Conservation (phyloP, 1,140 invertebrate genomes). For the Sesamia nonagrioides region DNA sequence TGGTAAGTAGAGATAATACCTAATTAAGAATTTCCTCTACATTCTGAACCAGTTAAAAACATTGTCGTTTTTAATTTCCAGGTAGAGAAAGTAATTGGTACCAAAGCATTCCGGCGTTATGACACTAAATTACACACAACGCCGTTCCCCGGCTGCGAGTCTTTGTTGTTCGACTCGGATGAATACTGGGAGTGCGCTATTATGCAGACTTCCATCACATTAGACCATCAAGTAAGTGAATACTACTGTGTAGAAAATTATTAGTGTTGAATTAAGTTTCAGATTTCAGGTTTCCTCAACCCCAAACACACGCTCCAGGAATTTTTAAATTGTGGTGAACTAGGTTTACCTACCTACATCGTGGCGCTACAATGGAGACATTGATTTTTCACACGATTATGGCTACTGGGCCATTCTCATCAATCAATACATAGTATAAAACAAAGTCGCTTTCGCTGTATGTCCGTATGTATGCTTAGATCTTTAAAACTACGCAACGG, state of each 20-base stretch:
- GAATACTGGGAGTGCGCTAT: constrained; percentile 93
- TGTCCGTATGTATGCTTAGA: no score
- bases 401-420: no score
- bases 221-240: constrained; percentile 91
- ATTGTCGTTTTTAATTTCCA: constrained; percentile 59
- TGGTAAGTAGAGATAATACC: constrained; percentile 82
- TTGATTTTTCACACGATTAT: no score
- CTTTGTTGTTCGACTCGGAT: constrained; percentile 89
- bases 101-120: constrained; percentile 89
- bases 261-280: no score
- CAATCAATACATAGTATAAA: no score
- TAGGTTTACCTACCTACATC: no score
- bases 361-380: no score
- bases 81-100: constrained; percentile 89
- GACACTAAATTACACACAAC: constrained; percentile 89
- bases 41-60: not conserved
- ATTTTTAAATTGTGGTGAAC: no score
- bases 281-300: no score
- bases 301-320: no score
- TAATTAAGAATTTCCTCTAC: constrained; percentile 19
- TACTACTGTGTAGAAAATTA: not conserved
- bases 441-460: no score
- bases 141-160: constrained; percentile 91
- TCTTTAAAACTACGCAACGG: no score
- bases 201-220: constrained; percentile 90